Evolutionary conservation across 37 sponge, comb jelly and placozoan species (phyloP).

Genomic region (Ephydatia muelleri): DNA sequence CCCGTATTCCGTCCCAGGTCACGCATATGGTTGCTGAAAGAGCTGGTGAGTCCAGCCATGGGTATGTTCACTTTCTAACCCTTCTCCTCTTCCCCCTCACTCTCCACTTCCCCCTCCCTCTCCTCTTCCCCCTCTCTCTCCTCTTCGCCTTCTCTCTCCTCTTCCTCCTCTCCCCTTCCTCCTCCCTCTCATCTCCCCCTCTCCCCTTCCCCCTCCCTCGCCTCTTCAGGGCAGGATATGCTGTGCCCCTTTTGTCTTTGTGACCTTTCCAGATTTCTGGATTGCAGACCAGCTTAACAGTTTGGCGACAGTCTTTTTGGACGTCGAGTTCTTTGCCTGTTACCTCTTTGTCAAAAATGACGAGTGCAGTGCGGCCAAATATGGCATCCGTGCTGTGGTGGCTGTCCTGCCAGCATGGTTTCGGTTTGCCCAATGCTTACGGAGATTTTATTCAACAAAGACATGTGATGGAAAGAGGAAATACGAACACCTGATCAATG

Average conservation of each 20-base stretch:
- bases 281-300: slow-evolving; percentile 95
- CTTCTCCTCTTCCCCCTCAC: not conserved
- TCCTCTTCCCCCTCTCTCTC: slow-evolving; percentile 4
- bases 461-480: not conserved
- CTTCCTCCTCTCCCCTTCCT: not conserved
- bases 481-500: slow-evolving; percentile 88
- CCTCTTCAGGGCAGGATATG: slow-evolving; percentile 57
- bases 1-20: slow-evolving; percentile 54
- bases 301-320: slow-evolving; percentile 73
- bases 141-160: not conserved
- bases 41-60: slow-evolving; percentile 17
- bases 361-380: slow-evolving; percentile 50
- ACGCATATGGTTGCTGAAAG: slow-evolving; percentile 57
- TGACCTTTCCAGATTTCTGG: slow-evolving; percentile 92
- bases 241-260: slow-evolving; percentile 71
- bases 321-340: slow-evolving; percentile 80
- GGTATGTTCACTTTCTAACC: not conserved
- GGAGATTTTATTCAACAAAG: slow-evolving; percentile 74
- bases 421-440: slow-evolving; percentile 87
- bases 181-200: not conserved
- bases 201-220: not conserved
- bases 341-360: slow-evolving; percentile 50
- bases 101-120: not conserved
- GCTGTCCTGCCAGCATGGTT: slow-evolving; percentile 89
- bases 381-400: slow-evolving; percentile 67